Conservation (phyloP, 35 echinoderm and acorn worm genomes). For the Ophiothrix spiculata region DNA sequence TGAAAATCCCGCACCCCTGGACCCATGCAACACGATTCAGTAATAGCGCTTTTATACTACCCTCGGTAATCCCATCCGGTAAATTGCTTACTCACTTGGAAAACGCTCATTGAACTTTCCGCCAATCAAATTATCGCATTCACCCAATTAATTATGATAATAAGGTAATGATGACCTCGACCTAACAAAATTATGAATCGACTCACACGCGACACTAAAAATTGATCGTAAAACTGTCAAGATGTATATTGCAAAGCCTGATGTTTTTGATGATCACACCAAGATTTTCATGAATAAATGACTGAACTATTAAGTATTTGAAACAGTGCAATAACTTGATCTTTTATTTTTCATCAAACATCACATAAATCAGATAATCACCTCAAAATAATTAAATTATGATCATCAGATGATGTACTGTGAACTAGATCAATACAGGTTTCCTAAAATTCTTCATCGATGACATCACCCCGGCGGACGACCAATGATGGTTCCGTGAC, state of each 20-base stretch:
- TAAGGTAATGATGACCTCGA: neutral
- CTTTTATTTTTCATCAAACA: neutral
- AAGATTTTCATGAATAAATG: neutral
- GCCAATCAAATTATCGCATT: neutral
- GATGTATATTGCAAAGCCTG: neutral
- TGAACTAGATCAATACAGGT: neutral
- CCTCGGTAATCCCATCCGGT: too few species aligned
- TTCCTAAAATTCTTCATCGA: constrained; percentile 12
- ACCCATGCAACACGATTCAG: too few species aligned
- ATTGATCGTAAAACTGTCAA: too few species aligned
- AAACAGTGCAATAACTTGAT: neutral
- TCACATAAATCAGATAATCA: neutral
- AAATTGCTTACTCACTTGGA: too few species aligned
- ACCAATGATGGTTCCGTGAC: constrained; percentile 34
- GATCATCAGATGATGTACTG: neutral
- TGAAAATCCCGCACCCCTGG: too few species aligned
- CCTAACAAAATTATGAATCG: neutral
- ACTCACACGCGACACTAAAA: neutral
- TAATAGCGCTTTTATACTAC: too few species aligned
- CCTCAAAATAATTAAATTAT: neutral
- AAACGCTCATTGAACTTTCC: neutral
- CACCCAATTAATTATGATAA: neutral
- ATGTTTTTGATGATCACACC: neutral
- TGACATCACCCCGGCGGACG: constrained; percentile 25
- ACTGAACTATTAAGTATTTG: neutral